Percentiles rank a stretch among this genome's conserved stretches.
Evolutionary conservation across 2,113 vertebrate genomes (phyloP).

Genomic region (Malurus cyaneus): DNA sequence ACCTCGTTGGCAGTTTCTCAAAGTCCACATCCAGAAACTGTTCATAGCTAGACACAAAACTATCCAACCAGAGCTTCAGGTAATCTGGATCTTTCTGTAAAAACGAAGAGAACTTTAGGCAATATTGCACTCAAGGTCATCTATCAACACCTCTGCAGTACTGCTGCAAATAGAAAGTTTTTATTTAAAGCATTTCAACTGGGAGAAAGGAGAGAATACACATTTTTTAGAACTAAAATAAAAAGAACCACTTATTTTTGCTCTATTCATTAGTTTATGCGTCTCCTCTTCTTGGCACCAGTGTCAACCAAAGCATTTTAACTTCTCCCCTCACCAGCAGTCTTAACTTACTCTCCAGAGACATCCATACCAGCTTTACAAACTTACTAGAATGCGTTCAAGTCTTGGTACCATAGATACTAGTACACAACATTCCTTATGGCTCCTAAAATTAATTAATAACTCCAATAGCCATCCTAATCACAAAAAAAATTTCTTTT

Average conservation of each 20-base stretch:
- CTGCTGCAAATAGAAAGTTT: background rate
- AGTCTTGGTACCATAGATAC: background rate
- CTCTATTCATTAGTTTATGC: background rate
- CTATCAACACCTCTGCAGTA: background rate
- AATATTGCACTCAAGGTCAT: background rate
- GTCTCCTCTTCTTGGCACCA: background rate
- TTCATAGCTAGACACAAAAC: conserved; percentile 93
- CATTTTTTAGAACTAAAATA: background rate
- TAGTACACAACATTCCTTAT: background rate
- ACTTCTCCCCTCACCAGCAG: background rate
- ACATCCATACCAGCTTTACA: background rate
- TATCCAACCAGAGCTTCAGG: conserved; percentile 95
- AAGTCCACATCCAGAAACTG: conserved; percentile 96
- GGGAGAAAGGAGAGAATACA: background rate
- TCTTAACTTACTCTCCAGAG: background rate
- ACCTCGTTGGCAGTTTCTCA: conserved; percentile 94
- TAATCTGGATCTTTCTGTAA: conserved; percentile 96
- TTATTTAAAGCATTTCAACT: background rate
- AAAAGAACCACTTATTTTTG: background rate
- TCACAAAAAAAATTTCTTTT: background rate
- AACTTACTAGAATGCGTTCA: background rate
- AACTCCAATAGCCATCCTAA: background rate
- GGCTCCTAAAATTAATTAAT: background rate
- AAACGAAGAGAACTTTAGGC: background rate
- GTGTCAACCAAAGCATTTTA: background rate